Evolutionary conservation across 2,113 vertebrate species (phyloP), one percentile per base, ranked within the genome.

Genomic region (Thymallus thymallus): DNA sequence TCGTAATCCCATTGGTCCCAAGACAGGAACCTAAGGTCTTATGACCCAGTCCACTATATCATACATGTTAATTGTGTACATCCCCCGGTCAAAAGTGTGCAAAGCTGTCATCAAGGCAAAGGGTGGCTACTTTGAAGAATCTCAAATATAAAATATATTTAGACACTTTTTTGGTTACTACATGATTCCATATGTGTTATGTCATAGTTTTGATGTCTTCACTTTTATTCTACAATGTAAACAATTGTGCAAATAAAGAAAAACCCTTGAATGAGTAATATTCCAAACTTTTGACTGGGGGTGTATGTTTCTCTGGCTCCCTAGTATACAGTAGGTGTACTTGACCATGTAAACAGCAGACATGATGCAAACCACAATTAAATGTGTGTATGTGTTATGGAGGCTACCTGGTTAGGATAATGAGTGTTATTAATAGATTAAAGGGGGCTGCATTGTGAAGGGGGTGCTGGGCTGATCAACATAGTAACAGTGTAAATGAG

Each of bases 401-500:
- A 84, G 86, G 81, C 81, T 84, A 82, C 77, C 78, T 75, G 73
- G 78, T 71, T 80, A 69, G 76, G 71, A 76, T 86, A 82, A 82
- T 82, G 80, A 81, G 73, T 71, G 90, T 88, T 89, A 90, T 92
- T n/a, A n/a, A n/a, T n/a, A n/a, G 88, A 91, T 90, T 91, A 90
- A 90, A 88, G 88, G 75, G 76, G 76, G 78, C 80, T 29, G n/a
- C 48, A 26, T 12, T 69, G 41, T 16, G 46, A 3, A 77, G 83
- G 84, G 82, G 87, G 91, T 92, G 91, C 86, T 76, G 84, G 82
- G 86, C 87, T 89, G 87, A 92, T 91, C 91, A 91, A 89, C 89
- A 90, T 89, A 90, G 90, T 91, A 90, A 90, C 92, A 90, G 85
- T 88, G 91, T 86, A 91, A 92, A 92, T 91, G 86, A 89, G 76